phyloP scores from a whole-genome alignment of 2,113 vertebrate species.

The Elaphurus davidianus region DNA sequence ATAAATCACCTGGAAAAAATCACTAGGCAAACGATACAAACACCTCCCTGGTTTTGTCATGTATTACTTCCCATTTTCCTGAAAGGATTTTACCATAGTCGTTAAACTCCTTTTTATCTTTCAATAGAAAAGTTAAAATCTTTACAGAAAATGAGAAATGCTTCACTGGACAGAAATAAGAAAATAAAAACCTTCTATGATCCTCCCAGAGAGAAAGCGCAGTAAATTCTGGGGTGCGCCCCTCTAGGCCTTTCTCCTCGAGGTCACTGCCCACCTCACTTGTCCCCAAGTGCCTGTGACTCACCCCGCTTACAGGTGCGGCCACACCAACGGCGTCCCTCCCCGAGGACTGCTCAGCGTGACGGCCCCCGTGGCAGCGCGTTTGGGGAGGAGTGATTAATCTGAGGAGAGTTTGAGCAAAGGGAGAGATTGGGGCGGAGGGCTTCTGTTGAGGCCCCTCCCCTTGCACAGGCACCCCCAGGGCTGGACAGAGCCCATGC shows the following conservation, averaged over 20 bases:
- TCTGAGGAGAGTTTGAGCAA: background rate
- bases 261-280: accelerated
- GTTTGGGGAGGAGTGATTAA: background rate
- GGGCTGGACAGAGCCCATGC: background rate
- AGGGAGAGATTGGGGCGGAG: accelerated
- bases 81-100: background rate
- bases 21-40: background rate
- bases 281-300: background rate
- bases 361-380: accelerated
- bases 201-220: background rate
- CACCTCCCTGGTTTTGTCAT: background rate
- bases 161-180: background rate
- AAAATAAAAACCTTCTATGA: background rate
- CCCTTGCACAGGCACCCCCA: background rate
- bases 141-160: background rate
- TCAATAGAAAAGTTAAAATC: background rate
- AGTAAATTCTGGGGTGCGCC: accelerated
- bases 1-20: background rate
- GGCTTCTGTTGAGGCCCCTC: background rate
- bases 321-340: accelerated
- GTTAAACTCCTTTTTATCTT: background rate
- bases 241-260: background rate
- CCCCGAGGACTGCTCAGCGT: background rate
- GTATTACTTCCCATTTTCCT: background rate
- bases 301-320: accelerated